Conservation (phyloP, 2,888 invertebrate species). For the Neria commutata region DNA sequence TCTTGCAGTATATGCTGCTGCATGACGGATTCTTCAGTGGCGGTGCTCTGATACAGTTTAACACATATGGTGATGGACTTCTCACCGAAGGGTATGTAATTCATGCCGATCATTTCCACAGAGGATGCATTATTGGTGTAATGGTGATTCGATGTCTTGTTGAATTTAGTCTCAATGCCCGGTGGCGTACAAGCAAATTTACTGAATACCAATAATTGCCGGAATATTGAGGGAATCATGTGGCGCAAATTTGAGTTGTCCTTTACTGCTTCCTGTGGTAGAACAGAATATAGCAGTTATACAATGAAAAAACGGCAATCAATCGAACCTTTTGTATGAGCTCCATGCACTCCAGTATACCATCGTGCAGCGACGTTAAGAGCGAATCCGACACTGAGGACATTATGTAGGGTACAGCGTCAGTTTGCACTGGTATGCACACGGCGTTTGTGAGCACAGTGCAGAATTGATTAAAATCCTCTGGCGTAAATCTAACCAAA, state of each 20-base stretch:
- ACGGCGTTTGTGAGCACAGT: conserved; percentile 77
- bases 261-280: conserved; percentile 65
- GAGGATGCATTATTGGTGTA: conserved; percentile 61
- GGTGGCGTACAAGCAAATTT: conserved; percentile 75
- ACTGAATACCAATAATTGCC: conserved; percentile 70
- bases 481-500: conserved; percentile 49
- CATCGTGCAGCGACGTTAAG: conserved; percentile 82
- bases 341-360: conserved; percentile 84
- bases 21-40: conserved; percentile 73
- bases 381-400: conserved; percentile 80
- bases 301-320: too few species aligned
- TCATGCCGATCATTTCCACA: conserved; percentile 79
- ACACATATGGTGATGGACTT: conserved; percentile 77
- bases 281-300: too few species aligned
- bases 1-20: conserved; percentile 74
- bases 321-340: conserved; percentile 87
- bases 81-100: conserved; percentile 87
- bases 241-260: conserved; percentile 67
- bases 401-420: conserved; percentile 81
- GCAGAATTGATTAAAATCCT: conserved; percentile 82
- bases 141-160: conserved; percentile 54
- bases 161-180: conserved; percentile 63
- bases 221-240: conserved; percentile 73
- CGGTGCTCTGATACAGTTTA: conserved; percentile 76
- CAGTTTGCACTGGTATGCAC: conserved; percentile 80